A percentile compares a stretch with the other conserved stretches of the same genome.
phyloP scores from a whole-genome alignment of 2,888 invertebrate species.

The Nephrotoma flavescens region DNA sequence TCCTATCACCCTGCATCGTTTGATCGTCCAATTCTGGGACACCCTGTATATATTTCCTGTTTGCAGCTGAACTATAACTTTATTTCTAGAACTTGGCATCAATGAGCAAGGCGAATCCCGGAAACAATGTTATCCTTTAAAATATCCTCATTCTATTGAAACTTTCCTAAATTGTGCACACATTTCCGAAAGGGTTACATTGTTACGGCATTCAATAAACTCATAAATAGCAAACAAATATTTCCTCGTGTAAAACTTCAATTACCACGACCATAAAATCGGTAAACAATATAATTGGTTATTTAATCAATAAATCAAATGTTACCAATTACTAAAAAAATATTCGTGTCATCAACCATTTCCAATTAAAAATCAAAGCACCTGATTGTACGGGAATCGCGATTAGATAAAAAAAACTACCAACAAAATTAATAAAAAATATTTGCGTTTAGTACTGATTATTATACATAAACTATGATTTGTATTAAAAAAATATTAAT shows the following conservation, averaged over 20 bases:
- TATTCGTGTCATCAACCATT: background rate
- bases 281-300: background rate
- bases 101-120: too few species aligned
- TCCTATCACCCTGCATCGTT: too few species aligned
- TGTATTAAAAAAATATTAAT: background rate
- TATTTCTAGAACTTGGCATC: too few species aligned
- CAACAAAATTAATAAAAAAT: background rate
- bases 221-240: background rate
- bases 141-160: too few species aligned
- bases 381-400: background rate
- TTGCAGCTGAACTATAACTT: too few species aligned
- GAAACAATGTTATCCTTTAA: too few species aligned
- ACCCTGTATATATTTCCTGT: too few species aligned
- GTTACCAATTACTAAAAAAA: background rate
- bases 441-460: background rate
- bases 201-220: background rate
- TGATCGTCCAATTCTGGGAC: too few species aligned
- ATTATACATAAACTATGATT: background rate
- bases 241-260: background rate
- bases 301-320: background rate
- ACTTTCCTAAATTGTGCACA: background rate
- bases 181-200: background rate
- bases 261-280: background rate
- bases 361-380: background rate
- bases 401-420: background rate